Evolutionary conservation across 2,888 invertebrate species (phyloP).

Genomic region (Euzophera pinguis): DNA sequence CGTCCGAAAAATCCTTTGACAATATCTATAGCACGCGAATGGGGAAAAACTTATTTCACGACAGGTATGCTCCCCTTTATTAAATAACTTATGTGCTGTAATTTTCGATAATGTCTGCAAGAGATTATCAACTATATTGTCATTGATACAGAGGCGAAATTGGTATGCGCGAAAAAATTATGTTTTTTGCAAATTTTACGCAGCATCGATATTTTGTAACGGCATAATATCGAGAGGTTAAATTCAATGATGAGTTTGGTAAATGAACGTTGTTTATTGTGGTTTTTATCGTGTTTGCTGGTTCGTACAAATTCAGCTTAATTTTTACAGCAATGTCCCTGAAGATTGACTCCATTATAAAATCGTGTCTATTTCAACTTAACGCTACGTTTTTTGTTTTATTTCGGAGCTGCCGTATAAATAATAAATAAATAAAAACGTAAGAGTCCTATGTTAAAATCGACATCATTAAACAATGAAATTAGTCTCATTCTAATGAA

Average conservation of each 20-base stretch:
- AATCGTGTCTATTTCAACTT: too few species aligned
- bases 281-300: conserved; percentile 8
- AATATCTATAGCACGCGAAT: conserved; percentile 33
- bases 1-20: not conserved
- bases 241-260: conserved; percentile 38
- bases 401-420: too few species aligned
- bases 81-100: conserved; percentile 44
- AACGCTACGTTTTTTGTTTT: too few species aligned
- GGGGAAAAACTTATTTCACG: conserved; percentile 45
- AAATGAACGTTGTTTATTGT: conserved; percentile 22
- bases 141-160: conserved; percentile 30
- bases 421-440: too few species aligned
- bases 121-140: conserved; percentile 34
- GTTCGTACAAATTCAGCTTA: not conserved
- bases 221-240: conserved; percentile 39
- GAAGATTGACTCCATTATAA: too few species aligned
- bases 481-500: too few species aligned
- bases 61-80: conserved; percentile 51
- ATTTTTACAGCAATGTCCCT: not conserved
- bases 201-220: conserved; percentile 49
- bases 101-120: conserved; percentile 25
- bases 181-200: conserved; percentile 37
- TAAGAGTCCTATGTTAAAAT: too few species aligned
- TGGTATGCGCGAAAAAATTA: conserved; percentile 18
- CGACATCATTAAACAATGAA: too few species aligned